Percentiles rank a stretch among this genome's conserved stretches.
Conservation (phyloP, 2,797 vertebrate species). For the Furcifer pardalis region DNA sequence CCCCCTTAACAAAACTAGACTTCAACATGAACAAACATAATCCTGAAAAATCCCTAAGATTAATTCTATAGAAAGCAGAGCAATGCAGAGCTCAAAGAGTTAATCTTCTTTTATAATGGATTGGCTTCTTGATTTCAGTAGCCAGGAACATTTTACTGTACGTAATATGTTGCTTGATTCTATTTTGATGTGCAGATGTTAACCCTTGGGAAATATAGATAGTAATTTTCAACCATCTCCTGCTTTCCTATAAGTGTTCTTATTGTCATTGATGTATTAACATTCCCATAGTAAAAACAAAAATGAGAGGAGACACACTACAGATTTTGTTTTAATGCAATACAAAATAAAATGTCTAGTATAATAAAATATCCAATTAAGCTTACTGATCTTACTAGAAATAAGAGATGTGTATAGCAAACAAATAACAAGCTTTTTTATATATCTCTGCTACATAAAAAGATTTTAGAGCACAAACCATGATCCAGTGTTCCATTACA, state of each 20-base stretch:
- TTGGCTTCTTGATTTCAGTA: conserved; percentile 56
- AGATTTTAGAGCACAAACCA: not conserved
- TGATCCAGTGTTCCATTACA: not conserved
- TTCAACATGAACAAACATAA: rapidly evolving
- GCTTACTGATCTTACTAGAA: conserved; percentile 34
- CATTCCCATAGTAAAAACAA: conserved; percentile 27
- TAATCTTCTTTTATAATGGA: conserved; percentile 56
- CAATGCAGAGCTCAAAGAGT: conserved; percentile 40
- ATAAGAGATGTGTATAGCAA: conserved; percentile 3
- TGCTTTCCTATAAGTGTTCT: conserved; percentile 59
- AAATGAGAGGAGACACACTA: conserved; percentile 28
- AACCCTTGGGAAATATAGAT: conserved; percentile 69
- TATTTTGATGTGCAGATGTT: conserved; percentile 60
- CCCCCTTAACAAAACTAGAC: rapidly evolving
- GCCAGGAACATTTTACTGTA: conserved; percentile 43
- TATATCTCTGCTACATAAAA: not conserved
- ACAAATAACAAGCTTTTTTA: not conserved
- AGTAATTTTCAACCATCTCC: conserved; percentile 58
- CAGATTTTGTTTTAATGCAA: not conserved
- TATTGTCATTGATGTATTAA: conserved; percentile 58
- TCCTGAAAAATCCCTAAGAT: not conserved
- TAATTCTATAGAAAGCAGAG: conserved; percentile 14
- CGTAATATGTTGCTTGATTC: conserved; percentile 62
- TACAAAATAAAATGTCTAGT: conserved; percentile 27
- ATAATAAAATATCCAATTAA: conserved; percentile 55